These are phyloP conservation scores for Labeo rohita DNA, from an alignment of 2,113 vertebrate species.

Conservation along the genomic window DNA sequence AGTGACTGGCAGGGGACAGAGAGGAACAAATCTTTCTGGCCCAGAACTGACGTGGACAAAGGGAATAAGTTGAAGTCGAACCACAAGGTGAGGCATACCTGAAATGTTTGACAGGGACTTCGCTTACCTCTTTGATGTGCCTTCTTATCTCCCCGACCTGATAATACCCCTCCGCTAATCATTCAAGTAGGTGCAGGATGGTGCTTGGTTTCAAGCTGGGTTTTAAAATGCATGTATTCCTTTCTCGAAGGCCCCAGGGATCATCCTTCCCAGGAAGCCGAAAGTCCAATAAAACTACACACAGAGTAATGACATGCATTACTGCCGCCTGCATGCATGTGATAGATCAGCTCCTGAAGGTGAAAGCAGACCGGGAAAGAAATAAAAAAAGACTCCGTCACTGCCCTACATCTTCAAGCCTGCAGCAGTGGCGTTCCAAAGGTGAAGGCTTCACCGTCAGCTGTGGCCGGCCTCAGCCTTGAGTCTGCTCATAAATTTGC, in stretches of 20 bases:
- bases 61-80: background rate
- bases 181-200: slow-evolving; percentile 24
- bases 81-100: background rate
- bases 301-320: slow-evolving; percentile 69
- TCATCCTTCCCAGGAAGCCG: slow-evolving; percentile 36
- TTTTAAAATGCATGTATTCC: slow-evolving; percentile 63
- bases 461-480: slow-evolving; percentile 50
- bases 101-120: slow-evolving; percentile 1
- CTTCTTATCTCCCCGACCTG: background rate
- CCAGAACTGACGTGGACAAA: background rate
- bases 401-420: slow-evolving; percentile 25
- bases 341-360: slow-evolving; percentile 58
- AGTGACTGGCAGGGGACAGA: background rate
- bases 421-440: slow-evolving; percentile 11
- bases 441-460: slow-evolving; percentile 29
- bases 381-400: background rate
- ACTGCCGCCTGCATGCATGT: slow-evolving; percentile 54
- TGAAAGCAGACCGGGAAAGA: slow-evolving; percentile 59
- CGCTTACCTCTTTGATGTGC: slow-evolving; percentile 12
- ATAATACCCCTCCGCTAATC: background rate
- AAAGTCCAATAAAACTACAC: slow-evolving; percentile 64
- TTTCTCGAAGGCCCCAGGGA: slow-evolving; percentile 51
- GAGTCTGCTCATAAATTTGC: slow-evolving; percentile 65
- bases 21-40: background rate
- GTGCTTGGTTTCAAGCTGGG: slow-evolving; percentile 56